Evolutionary conservation across 2,888 invertebrate genomes (phyloP).

Genomic region (Apeira syringaria): DNA sequence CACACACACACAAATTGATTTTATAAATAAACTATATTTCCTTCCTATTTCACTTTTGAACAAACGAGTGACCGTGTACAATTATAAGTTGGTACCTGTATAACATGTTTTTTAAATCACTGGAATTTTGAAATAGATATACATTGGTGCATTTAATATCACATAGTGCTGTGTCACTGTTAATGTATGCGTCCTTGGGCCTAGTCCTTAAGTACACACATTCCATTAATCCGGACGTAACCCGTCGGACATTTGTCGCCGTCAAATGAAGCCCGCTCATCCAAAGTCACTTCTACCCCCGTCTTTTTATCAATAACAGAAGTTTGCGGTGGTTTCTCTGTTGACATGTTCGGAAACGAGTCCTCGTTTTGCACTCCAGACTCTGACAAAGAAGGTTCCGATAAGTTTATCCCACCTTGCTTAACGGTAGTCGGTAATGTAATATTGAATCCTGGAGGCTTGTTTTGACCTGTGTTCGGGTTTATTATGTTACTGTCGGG

Average conservation of each 20-base stretch:
- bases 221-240: slow-evolving; percentile 48
- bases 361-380: neutral
- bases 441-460: neutral
- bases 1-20: too few species aligned
- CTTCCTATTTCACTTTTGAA: too few species aligned
- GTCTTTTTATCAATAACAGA: slow-evolving; percentile 20
- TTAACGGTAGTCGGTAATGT: neutral
- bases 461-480: neutral
- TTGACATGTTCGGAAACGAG: slow-evolving; percentile 9
- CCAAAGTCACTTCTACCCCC: slow-evolving; percentile 38
- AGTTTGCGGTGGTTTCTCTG: slow-evolving; percentile 24
- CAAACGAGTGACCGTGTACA: too few species aligned
- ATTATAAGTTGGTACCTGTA: too few species aligned
- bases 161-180: too few species aligned
- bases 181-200: too few species aligned
- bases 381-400: neutral
- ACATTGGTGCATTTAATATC: too few species aligned
- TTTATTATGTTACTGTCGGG: neutral
- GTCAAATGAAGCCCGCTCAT: slow-evolving; percentile 51
- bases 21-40: too few species aligned
- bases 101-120: too few species aligned
- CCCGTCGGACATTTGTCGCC: slow-evolving; percentile 58
- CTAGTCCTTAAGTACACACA: slow-evolving; percentile 48
- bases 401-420: neutral
- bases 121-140: too few species aligned